Base-by-base conservation (phyloP, 2,113 vertebrate genomes). In the Catharus fuscescens region DNA sequence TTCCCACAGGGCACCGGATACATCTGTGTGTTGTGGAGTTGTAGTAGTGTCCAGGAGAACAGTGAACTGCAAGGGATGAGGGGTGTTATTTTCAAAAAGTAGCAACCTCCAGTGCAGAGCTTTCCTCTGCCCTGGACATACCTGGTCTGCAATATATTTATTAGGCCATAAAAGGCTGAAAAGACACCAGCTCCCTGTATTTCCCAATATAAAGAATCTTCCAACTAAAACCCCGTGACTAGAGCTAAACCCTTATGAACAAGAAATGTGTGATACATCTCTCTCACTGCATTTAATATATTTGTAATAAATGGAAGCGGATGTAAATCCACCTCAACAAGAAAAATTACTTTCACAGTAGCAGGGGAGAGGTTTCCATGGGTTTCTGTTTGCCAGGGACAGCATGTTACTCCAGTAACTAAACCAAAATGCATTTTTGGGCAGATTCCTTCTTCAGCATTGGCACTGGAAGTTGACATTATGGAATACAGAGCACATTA, bases 1-100 rank as follows among this genome's bases (percentile, higher is more conserved):
- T 97, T 85, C 98, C 98, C 24, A 97, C 81, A 2, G 98, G 97
- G 91, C 98, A 98, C 36, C 98, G 96, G 80, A 98, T 92, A 47
- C 98, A 98, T 38, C 98, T 97, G 94, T 98, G 98, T 31, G 97
- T 98, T 61, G 94, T 97, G 80, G 98, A 97, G 82, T 98, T 98
- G 97, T 98, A 98, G 93, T 98, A 97, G 86, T 98, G 98, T 24
- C 98, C 98, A 1, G 98, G 98, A 70, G 98, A 98, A 34, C 98
- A 98, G 91, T 98, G 98, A 94, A 98, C 98, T 98, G 97, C 5
- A 80, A 78, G 53, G 67, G 32, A 40, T 2, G 31, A 94, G 44
- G 24, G 32, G 23, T 5, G 26, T 77, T 80, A 78, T 66, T 91
- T 93, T 89, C 76, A 87, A 50, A 57, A 57, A 20, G n/a, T 4